These are phyloP conservation scores for Caranx ignobilis DNA, from an alignment of 2,113 vertebrate genomes.

Conservation along the genomic window DNA sequence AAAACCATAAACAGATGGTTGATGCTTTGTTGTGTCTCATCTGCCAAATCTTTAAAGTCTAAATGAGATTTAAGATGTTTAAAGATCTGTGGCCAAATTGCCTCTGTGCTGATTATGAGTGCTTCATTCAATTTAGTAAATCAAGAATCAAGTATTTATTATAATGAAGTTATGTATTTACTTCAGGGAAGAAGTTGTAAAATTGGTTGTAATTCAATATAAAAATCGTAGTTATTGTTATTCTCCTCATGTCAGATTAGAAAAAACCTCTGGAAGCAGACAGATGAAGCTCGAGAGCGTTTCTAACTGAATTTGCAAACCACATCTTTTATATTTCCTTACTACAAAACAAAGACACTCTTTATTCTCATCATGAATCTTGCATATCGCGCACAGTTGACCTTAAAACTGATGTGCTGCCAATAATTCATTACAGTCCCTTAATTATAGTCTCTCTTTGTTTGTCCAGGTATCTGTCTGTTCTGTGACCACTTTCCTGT, in stretches of 20 bases:
- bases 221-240: background rate
- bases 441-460: slow-evolving; percentile 3
- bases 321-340: slow-evolving; percentile 1
- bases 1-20: background rate
- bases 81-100: background rate
- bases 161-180: background rate
- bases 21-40: background rate
- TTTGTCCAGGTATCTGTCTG: slow-evolving; percentile 13
- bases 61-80: background rate
- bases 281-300: background rate
- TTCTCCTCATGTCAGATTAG: slow-evolving; percentile 23
- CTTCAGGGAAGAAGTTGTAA: too few relatives aligned
- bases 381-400: background rate
- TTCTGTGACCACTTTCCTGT: slow-evolving; percentile 15
- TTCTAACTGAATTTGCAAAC: slow-evolving; percentile 26
- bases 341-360: slow-evolving; percentile 17
- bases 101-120: background rate
- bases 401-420: background rate
- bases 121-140: background rate
- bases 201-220: background rate
- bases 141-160: background rate
- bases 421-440: slow-evolving; percentile 25
- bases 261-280: slow-evolving; percentile 8
- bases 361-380: slow-evolving; percentile 18
- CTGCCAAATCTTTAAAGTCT: background rate